phyloP scores from a whole-genome alignment of 1,140 invertebrate species.

The Polypedilum vanderplanki region DNA sequence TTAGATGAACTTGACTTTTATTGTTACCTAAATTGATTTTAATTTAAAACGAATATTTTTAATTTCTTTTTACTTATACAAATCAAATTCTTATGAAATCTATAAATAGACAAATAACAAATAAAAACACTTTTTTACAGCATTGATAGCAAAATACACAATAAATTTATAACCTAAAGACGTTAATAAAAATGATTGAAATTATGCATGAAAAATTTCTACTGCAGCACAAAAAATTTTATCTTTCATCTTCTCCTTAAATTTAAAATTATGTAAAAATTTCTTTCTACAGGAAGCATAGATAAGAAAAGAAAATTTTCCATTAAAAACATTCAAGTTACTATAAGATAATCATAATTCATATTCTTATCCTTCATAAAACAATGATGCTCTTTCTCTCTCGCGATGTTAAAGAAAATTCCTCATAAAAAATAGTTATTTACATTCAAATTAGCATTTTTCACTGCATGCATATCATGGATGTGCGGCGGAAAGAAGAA shows the following conservation, averaged over 20 bases:
- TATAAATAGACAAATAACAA: no score
- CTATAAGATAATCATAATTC: background rate
- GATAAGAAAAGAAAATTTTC: background rate
- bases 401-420: background rate
- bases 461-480: background rate
- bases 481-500: background rate
- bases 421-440: slow-evolving; percentile 4
- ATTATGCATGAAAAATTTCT: background rate
- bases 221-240: background rate
- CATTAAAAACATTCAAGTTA: background rate
- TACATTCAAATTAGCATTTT: slow-evolving; percentile 28
- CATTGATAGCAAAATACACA: no score
- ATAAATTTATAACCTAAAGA: no score
- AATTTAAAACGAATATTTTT: no score
- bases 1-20: no score
- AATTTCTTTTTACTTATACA: no score
- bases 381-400: background rate
- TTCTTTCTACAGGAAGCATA: no score
- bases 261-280: background rate
- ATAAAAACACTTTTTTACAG: no score
- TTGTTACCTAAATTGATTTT: no score
- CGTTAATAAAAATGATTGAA: slow-evolving; percentile 8
- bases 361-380: background rate
- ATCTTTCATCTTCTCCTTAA: background rate
- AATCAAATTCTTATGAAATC: no score